Percentiles rank a stretch among this genome's conserved stretches.
Conservation (phyloP, 2,888 invertebrate genomes). For the Perizoma flavofasciatum region DNA sequence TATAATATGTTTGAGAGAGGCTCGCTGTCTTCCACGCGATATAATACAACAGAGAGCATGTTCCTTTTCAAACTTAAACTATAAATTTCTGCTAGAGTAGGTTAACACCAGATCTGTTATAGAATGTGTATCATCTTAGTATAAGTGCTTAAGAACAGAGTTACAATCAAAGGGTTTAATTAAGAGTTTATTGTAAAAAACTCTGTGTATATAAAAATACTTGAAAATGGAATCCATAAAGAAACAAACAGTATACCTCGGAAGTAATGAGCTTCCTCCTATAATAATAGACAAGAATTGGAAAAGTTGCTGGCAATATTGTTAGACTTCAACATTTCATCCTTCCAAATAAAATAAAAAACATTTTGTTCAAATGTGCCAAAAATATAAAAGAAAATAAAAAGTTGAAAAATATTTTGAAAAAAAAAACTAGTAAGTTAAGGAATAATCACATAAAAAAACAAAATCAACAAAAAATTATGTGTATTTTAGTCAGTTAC, state of each 20-base stretch:
- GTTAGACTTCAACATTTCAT: constrained; percentile 46
- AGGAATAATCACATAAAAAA: constrained; percentile 6
- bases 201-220: constrained; percentile 29
- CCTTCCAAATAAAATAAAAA: constrained; percentile 11
- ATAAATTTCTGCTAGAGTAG: constrained; percentile 63
- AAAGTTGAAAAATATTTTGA: constrained; percentile 15
- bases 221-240: constrained; percentile 61
- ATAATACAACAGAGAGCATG: constrained; percentile 74
- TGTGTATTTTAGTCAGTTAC: not conserved
- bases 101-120: constrained; percentile 78
- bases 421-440: constrained; percentile 7
- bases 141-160: constrained; percentile 61
- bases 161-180: constrained; percentile 51
- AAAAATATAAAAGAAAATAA: constrained; percentile 50
- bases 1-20: constrained; percentile 82
- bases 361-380: constrained; percentile 63
- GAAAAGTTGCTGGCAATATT: constrained; percentile 31
- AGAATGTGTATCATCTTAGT: constrained; percentile 64
- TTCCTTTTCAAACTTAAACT: constrained; percentile 57
- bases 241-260: constrained; percentile 71
- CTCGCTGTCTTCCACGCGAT: constrained; percentile 70
- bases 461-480: constrained; percentile 16
- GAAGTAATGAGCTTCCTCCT: constrained; percentile 71
- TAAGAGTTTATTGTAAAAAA: constrained; percentile 31
- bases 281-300: constrained; percentile 56